These are phyloP conservation scores for Drosophila affinis DNA, from an alignment of 2,888 invertebrate species.

Conservation along the genomic window DNA sequence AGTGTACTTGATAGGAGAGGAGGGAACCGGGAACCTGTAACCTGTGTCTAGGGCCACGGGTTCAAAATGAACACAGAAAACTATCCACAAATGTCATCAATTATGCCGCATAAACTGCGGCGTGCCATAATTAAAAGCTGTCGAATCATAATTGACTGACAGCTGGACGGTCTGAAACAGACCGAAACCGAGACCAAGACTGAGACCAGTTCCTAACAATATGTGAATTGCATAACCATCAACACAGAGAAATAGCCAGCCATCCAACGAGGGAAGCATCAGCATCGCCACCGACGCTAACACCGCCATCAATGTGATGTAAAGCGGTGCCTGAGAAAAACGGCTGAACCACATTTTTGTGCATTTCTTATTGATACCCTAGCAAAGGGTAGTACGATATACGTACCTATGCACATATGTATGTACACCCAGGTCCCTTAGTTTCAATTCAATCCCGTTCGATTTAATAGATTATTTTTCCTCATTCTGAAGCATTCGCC, in stretches of 20 bases:
- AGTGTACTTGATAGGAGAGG: constrained; percentile 16
- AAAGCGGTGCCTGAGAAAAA: constrained; percentile 3
- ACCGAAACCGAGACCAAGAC: constrained; percentile 11
- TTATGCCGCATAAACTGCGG: constrained; percentile 51
- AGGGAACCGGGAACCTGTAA: background rate
- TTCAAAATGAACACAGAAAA: constrained; percentile 24
- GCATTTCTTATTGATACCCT: no score
- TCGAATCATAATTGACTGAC: constrained; percentile 71
- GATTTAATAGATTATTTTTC: no score
- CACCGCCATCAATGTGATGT: constrained; percentile 48
- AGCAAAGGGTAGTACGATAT: no score
- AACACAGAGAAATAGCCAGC: constrained; percentile 17
- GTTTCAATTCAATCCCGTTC: no score
- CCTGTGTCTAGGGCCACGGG: constrained; percentile 7
- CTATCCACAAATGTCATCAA: constrained; percentile 65
- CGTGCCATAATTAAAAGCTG: constrained; percentile 67
- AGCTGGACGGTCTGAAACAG: constrained; percentile 16
- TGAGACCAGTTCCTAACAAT: constrained; percentile 61
- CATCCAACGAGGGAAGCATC: constrained; percentile 7
- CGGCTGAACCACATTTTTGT: no score
- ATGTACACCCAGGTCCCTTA: no score
- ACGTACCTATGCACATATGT: no score
- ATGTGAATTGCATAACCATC: constrained; percentile 71
- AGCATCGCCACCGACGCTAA: constrained; percentile 20
- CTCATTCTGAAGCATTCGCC: no score